Evolutionary conservation across 2,113 vertebrate species (phyloP), one percentile per base, ranked within the genome.

Genomic region (Nesogale talazaci): DNA sequence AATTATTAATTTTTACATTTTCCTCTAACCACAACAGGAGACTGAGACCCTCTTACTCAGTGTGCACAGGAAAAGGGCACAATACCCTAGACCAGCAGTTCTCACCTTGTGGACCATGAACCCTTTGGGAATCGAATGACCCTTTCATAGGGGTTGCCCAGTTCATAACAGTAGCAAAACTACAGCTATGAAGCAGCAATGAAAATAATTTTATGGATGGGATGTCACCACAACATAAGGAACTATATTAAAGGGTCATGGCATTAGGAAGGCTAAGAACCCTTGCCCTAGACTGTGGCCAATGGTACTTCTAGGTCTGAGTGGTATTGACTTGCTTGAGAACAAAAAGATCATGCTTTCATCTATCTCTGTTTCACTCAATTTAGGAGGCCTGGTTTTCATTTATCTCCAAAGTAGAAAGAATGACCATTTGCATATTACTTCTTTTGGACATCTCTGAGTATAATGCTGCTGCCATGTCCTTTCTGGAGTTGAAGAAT

Each of bases 361-460:
- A 59, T 52, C 9, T 27, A 63, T 27, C 72, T 81, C 69, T 77
- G 72, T 59, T 7, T 10, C 1, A 59, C 17, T 8, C 14, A 46
- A 69, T 67, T 79, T 89, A 74, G 23, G 46, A 91, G 59, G 3
- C 34, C 63, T 0, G 9, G 10, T 89, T 31, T 93, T 86, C 65
- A 79, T n/a, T 3, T 74, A 65, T 86, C 80, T 93, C 57, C 65
- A 72, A 88, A 83, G 29, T 17, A 20, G 90, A 93, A 82, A 90
- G 42, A 74, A 77, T 46, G 76, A 79, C 42, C 38, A 27, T 52
- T 88, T 79, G 34, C 65, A 83, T 5, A 7, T 75, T 40, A 23
- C 27, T 74, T 88, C 22, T 87, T 70, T 38, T 52, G 25, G 0
- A 69, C 38, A 8, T 11, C 29, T 46, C 52, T 78, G 56, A 89